phyloP scores from a whole-genome alignment of 2,113 vertebrate species.

The Beaufortia kweichowensis region DNA sequence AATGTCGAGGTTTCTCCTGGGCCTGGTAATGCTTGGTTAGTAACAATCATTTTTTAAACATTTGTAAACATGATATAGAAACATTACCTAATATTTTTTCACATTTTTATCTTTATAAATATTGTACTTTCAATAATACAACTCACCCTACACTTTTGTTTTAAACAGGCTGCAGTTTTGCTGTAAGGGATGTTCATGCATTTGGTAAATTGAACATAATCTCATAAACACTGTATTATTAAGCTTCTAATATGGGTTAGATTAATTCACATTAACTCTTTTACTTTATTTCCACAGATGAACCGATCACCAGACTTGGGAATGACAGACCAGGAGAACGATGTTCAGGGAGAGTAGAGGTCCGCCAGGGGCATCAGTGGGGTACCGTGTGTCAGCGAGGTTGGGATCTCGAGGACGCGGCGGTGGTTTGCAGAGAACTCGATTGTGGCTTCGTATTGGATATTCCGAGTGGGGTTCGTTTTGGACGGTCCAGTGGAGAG shows the following conservation, averaged over 20 bases:
- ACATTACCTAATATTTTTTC: neutral
- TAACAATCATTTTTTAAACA: neutral
- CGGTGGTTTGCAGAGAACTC: conserved; percentile 74
- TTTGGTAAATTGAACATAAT: conserved; percentile 61
- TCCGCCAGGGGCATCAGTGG: conserved; percentile 69
- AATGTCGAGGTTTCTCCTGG: conserved; percentile 64
- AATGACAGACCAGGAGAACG: conserved; percentile 56
- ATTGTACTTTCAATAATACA: too few relatives aligned
- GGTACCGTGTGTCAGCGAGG: conserved; percentile 69
- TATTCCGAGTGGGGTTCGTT: conserved; percentile 45
- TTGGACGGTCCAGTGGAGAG: conserved; percentile 57
- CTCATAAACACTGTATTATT: too few relatives aligned
- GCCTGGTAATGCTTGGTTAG: conserved; percentile 66
- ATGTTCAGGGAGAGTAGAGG: conserved; percentile 74
- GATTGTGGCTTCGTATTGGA: conserved; percentile 70
- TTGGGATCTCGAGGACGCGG: conserved; percentile 69
- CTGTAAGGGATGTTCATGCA: conserved; percentile 59
- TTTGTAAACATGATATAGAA: too few relatives aligned
- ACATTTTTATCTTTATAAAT: too few relatives aligned
- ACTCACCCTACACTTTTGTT: neutral
- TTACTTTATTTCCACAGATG: conserved; percentile 52
- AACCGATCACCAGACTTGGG: conserved; percentile 59
- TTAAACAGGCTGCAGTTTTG: conserved; percentile 59
- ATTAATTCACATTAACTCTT: neutral
- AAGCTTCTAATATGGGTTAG: neutral